Conservation (phyloP, 2,888 invertebrate species). For the Harpalus rufipes region DNA sequence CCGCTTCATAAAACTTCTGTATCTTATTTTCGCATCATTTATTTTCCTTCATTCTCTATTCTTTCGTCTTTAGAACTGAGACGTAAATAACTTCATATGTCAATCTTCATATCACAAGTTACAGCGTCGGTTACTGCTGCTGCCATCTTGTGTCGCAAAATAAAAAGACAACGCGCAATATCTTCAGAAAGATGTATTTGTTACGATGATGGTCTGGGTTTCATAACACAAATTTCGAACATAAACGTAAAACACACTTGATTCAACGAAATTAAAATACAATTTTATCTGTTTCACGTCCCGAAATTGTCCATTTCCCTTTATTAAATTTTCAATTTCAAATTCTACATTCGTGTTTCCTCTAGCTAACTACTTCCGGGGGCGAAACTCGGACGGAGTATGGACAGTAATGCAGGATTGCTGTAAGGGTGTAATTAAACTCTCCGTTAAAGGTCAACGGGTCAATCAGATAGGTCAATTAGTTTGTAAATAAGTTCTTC, state of each 20-base stretch:
- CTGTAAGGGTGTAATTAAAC: not conserved
- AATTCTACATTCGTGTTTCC: too few relatives aligned
- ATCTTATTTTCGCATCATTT: slow-evolving; percentile 27
- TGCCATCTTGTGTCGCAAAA: not conserved
- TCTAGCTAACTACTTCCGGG: too few relatives aligned
- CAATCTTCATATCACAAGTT: slow-evolving; percentile 29
- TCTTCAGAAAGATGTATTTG: too few relatives aligned
- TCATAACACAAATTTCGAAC: too few relatives aligned
- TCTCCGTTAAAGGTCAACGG: slow-evolving; percentile 2
- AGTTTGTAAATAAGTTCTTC: not conserved
- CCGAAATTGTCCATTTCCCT: too few relatives aligned
- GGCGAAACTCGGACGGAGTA: too few relatives aligned
- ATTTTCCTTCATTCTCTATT: slow-evolving; percentile 16
- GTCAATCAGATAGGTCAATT: not conserved
- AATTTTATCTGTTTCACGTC: too few relatives aligned
- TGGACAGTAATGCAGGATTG: too few relatives aligned
- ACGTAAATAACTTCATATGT: slow-evolving; percentile 28
- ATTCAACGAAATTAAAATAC: too few relatives aligned
- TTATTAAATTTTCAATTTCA: too few relatives aligned
- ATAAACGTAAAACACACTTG: too few relatives aligned
- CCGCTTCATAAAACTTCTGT: not conserved
- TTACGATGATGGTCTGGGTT: too few relatives aligned
- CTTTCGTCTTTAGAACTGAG: slow-evolving; percentile 8
- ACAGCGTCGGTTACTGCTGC: not conserved
- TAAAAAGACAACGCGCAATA: slow-evolving; percentile 1